Evolutionary conservation across 2,888 invertebrate species (phyloP).

Genomic region (Caenorhabditis sulstoni): DNA sequence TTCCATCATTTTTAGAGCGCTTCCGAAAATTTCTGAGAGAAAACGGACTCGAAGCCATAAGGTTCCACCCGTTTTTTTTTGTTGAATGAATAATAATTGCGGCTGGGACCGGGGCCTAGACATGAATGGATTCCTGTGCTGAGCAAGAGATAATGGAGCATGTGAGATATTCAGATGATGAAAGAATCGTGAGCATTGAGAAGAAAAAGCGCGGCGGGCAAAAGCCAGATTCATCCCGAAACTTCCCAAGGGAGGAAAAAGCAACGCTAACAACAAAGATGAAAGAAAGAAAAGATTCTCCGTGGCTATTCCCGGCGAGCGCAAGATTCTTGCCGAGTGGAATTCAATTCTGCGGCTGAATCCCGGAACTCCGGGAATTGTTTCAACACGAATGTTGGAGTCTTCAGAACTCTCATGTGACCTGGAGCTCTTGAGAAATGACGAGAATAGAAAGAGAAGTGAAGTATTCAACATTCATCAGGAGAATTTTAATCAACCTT

Average conservation of each 20-base stretch:
- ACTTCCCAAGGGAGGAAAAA: conserved; percentile 36
- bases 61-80: not conserved
- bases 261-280: conserved; percentile 48
- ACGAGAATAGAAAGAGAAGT: not conserved
- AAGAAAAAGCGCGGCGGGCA: not conserved
- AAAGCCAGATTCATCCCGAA: conserved; percentile 38
- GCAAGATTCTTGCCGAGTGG: not conserved
- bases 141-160: conserved; percentile 42
- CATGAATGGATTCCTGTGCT: conserved; percentile 40
- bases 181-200: conserved; percentile 13
- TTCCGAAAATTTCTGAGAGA: not conserved
- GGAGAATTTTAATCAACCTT: conserved; percentile 48
- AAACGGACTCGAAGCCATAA: not conserved
- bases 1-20: not conserved
- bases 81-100: conserved; percentile 42
- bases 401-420: too few relatives aligned
- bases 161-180: conserved; percentile 47
- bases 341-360: not conserved
- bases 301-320: conserved; percentile 4
- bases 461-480: conserved; percentile 35
- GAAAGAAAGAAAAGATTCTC: conserved; percentile 25
- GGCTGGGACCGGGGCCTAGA: conserved; percentile 15
- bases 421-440: too few relatives aligned
- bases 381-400: too few relatives aligned
- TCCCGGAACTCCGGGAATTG: not conserved